Evolutionary conservation across 2,113 vertebrate species (phyloP).

Genomic region (Gadus chalcogrammus): DNA sequence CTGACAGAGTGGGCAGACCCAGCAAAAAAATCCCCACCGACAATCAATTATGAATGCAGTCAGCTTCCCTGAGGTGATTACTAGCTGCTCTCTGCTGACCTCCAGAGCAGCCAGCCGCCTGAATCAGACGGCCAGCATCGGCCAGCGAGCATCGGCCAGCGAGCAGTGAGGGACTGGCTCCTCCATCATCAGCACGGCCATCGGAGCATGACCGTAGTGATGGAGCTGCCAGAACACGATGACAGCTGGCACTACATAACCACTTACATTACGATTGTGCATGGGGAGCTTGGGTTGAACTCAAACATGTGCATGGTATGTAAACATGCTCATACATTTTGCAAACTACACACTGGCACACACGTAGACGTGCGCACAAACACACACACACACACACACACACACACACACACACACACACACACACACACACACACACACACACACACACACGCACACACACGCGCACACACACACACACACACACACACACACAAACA

Average conservation of each 20-base stretch:
- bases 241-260: conserved; percentile 45
- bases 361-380: background rate
- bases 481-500: background rate
- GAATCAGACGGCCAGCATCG: background rate
- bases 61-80: conserved; percentile 56
- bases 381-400: background rate
- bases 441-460: background rate
- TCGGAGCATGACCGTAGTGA: conserved; percentile 6
- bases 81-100: conserved; percentile 43
- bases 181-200: background rate
- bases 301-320: conserved; percentile 21
- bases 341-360: background rate
- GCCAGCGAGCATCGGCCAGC: too few relatives aligned
- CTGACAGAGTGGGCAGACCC: conserved; percentile 42
- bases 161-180: background rate
- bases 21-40: conserved; percentile 52
- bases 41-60: conserved; percentile 64
- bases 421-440: background rate
- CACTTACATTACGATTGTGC: conserved; percentile 32
- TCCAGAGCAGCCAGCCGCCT: conserved; percentile 41
- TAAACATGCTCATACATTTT: conserved; percentile 24
- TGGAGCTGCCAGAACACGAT: conserved; percentile 30
- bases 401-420: too few relatives aligned
- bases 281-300: conserved; percentile 14
- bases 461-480: background rate